phyloP scores from a whole-genome alignment of 2,113 vertebrate species.

The Anolis carolinensis region DNA sequence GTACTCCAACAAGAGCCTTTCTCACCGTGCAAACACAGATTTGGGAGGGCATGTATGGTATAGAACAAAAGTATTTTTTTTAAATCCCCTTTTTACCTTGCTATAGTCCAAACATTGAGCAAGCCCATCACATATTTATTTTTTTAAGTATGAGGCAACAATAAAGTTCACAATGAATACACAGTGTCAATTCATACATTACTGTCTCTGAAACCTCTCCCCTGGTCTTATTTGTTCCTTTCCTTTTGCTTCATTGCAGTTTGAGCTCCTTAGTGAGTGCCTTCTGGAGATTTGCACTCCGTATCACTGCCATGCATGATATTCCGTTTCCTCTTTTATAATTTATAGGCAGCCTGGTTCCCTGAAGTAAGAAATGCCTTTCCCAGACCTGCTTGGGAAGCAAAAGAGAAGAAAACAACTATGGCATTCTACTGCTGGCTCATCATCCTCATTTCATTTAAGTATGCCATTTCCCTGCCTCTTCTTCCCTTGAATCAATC shows the following conservation, averaged over 20 bases:
- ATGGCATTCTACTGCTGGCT: constrained; percentile 7
- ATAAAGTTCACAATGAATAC: neutral
- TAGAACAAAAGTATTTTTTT: neutral
- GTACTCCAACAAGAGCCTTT: neutral
- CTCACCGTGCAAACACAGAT: neutral
- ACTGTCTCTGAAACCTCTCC: neutral
- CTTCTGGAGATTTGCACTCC: neutral
- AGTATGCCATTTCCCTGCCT: constrained; percentile 44
- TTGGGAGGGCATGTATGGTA: neutral
- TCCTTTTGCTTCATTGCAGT: constrained; percentile 15
- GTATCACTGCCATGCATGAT: neutral
- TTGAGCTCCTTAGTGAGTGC: constrained; percentile 37
- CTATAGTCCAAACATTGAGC: neutral
- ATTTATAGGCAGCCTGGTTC: constrained; percentile 45
- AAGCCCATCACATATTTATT: neutral
- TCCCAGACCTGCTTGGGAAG: constrained; percentile 28
- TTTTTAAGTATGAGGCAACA: neutral
- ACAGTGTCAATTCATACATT: neutral
- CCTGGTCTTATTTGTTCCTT: constrained; percentile 21
- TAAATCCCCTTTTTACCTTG: neutral
- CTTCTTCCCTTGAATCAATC: constrained; percentile 50
- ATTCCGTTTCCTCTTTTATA: constrained; percentile 49
- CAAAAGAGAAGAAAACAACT: constrained; percentile 26
- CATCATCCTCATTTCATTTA: constrained; percentile 17
- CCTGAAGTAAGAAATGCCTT: constrained; percentile 51